These are phyloP conservation scores for Parapsyche elsis DNA, from an alignment of 1,140 invertebrate genomes.

Conservation along the genomic window DNA sequence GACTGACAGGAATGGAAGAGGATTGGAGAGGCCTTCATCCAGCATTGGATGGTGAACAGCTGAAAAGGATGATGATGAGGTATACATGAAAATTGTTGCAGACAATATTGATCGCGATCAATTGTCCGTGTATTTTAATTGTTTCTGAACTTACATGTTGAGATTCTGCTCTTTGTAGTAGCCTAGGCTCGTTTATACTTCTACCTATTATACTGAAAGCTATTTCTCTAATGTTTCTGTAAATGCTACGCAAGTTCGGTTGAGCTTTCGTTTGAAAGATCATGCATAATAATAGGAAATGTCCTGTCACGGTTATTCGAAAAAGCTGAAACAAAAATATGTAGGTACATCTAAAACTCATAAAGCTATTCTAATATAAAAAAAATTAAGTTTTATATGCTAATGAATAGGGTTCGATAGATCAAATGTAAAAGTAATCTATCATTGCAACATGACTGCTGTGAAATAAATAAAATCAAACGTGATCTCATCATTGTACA, in stretches of 20 bases:
- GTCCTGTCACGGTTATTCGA: background rate
- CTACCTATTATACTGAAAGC: conserved; percentile 4
- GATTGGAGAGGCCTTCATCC: too few relatives aligned
- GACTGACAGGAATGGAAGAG: too few relatives aligned
- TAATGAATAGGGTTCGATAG: background rate
- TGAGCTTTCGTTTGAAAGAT: background rate
- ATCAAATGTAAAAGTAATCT: too few relatives aligned
- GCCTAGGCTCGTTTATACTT: conserved; percentile 27
- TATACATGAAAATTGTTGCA: too few relatives aligned
- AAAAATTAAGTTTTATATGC: background rate
- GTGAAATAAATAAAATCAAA: too few relatives aligned
- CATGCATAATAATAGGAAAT: background rate
- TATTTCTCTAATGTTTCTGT: conserved; percentile 17
- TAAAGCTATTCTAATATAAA: too few relatives aligned
- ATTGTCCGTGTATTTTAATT: conserved; percentile 13
- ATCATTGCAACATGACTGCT: too few relatives aligned
- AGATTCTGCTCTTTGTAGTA: background rate
- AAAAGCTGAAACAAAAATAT: background rate
- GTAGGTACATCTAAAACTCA: too few relatives aligned
- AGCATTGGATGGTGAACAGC: too few relatives aligned
- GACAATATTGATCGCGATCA: background rate
- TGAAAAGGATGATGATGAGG: too few relatives aligned
- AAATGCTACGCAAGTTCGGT: background rate
- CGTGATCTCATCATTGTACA: too few relatives aligned
- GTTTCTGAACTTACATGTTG: conserved; percentile 28